Base-by-base conservation (phyloP, 2,113 vertebrate species). In the Dipodomys merriami region DNA sequence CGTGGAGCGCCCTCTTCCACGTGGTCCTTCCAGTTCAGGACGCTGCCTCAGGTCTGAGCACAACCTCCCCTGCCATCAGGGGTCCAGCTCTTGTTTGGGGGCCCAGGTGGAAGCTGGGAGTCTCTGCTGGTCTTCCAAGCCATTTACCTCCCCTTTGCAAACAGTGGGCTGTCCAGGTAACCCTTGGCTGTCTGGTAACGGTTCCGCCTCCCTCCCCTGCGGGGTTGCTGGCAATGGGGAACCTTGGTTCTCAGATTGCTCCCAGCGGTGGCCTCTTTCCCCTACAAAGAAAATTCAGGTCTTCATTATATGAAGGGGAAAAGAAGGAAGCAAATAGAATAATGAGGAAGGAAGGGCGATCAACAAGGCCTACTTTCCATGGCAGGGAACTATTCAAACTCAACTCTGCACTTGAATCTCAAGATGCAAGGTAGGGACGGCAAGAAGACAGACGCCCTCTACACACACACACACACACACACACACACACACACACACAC, bases 201-300 rank as follows among this genome's bases (percentile, higher is more conserved):
- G 39, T 30, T 76, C 57, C 49, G 4, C 13, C 27, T 91, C 19
- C 19, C 96, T 78, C 11, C 97, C 96, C 7, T 91, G 85, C 4
- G 96, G 97, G 64, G 7, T 22, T 46, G 60, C 77, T 8, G 5
- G 27, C 60, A 35, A 62, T 16, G 30, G 76, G 30, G 23, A 96
- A 30, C 96, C 96, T 79, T 98, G 96, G 95, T 97, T 88, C 97
- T 95, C 94, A 97, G 97, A 79, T 98, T 97, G 10, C 95, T 97
- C n/a, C 98, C 97, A 77, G 98, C 96, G 81, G 97, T 97, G 71
- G 98, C 97, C 69, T 98, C 97, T 96, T 97, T 98, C 22, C 98
- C 98, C 98, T 98, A 90, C 9, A 57, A 83, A 67, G 67, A 80
- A 35, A 81, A 60, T 46, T 46, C 49, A 39, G 20, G 12, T 72